A percentile compares a stretch with the other conserved stretches of the same genome.
Evolutionary conservation across 2,888 invertebrate genomes (phyloP).

Genomic region (Cosmia pyralina): DNA sequence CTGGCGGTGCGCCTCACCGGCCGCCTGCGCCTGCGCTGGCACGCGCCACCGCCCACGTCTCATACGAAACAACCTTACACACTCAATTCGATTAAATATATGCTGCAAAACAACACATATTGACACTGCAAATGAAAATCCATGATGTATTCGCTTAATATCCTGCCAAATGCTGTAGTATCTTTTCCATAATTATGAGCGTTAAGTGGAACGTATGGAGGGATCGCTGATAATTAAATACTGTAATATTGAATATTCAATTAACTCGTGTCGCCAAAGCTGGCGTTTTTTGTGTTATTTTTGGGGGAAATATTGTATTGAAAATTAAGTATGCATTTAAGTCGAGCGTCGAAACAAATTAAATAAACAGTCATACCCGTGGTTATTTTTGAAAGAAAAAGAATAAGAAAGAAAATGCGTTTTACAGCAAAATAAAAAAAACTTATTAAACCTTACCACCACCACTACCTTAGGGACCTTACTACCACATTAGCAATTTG

Average conservation of each 20-base stretch:
- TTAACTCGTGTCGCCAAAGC: slow-evolving; percentile 20
- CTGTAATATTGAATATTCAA: slow-evolving; percentile 25
- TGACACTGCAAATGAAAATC: slow-evolving; percentile 55
- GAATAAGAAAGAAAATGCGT: too few species aligned
- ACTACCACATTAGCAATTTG: too few species aligned
- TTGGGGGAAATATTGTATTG: slow-evolving; percentile 1
- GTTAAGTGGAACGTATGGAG: slow-evolving; percentile 18
- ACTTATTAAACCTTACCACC: too few species aligned
- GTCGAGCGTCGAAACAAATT: slow-evolving; percentile 15
- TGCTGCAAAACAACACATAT: slow-evolving; percentile 52
- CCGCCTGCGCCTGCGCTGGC: slow-evolving; percentile 58
- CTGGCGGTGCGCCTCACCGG: slow-evolving; percentile 61
- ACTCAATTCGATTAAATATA: slow-evolving; percentile 53
- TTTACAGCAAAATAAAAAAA: too few species aligned
- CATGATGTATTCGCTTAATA: slow-evolving; percentile 51
- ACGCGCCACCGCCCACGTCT: slow-evolving; percentile 64
- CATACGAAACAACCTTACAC: slow-evolving; percentile 46
- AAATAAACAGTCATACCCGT: not conserved
- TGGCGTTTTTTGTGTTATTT: not conserved
- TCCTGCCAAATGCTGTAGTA: slow-evolving; percentile 33
- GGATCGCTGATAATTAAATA: slow-evolving; percentile 38
- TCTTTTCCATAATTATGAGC: slow-evolving; percentile 48
- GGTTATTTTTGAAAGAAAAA: not conserved
- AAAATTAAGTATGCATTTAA: slow-evolving; percentile 4
- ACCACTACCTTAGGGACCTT: too few species aligned